Evolutionary conservation across 2,113 vertebrate genomes (phyloP).

Genomic region (Salminus brasiliensis): DNA sequence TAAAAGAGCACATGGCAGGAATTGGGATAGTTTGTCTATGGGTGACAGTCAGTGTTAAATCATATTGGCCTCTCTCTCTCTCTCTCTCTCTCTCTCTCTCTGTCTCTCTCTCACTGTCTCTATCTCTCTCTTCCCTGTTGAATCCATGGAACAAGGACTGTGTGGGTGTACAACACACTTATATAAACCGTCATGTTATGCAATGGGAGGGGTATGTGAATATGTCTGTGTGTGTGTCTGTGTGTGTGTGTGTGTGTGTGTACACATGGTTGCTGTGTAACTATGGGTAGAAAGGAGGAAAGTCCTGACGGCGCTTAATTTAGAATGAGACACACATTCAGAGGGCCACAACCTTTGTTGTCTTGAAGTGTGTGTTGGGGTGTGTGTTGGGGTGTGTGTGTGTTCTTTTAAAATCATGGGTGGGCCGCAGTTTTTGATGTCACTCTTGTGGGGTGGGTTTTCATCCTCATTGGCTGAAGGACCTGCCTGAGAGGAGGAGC

Average conservation of each 20-base stretch:
- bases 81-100: conserved; percentile 5
- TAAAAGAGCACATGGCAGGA: conserved; percentile 27
- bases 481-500: too few relatives aligned
- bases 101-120: conserved; percentile 11
- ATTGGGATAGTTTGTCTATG: conserved; percentile 22
- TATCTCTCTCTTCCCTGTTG: conserved; percentile 7
- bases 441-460: too few relatives aligned
- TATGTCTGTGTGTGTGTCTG: conserved; percentile 40
- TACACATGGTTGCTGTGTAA: conserved; percentile 22
- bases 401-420: too few relatives aligned
- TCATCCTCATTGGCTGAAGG: neutral
- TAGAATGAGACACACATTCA: conserved; percentile 32
- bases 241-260: conserved; percentile 26
- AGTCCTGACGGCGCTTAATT: conserved; percentile 38
- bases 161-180: conserved; percentile 55
- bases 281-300: conserved; percentile 28
- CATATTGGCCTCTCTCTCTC: neutral
- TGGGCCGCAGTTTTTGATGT: too few relatives aligned
- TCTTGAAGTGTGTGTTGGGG: conserved; percentile 17
- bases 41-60: conserved; percentile 33
- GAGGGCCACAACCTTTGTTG: neutral
- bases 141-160: conserved; percentile 35
- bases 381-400: neutral
- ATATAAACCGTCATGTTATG: conserved; percentile 51
- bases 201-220: conserved; percentile 43